Evolutionary conservation across 1,140 invertebrate genomes (phyloP), one percentile per base, ranked within the genome.

Genomic region (Zaprionus tsacasi): DNA sequence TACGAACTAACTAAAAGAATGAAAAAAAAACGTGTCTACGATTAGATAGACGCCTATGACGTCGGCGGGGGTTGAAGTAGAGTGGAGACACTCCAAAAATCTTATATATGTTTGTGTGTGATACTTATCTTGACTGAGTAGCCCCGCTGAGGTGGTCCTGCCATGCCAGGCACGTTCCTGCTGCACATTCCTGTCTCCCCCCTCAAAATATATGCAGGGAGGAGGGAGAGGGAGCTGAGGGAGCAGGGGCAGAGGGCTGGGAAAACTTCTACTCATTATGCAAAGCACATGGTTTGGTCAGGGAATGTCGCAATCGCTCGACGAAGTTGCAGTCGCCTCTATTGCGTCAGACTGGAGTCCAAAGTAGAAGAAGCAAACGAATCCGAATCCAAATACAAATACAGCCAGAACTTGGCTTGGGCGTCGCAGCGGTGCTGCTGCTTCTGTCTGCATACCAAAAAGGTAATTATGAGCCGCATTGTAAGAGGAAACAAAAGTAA

Each of bases 391-490:
- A 30, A 30, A 30, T 30, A 30, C 27, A 30, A 30, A 30, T 30
- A 30, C 27, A 11, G 45, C 17, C 52, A 55, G 74, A 69, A 77
- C 70, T 78, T 72, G 52, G 15, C 50, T 71, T 71, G 76, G 61
- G 61, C 71, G 76, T 75, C 52, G 43, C 45, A 21, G 13, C 13
- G n/a, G n/a, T n/a, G 38, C 40, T 6, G 13, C 43, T 48, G 78
- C 81, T 85, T 79, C 81, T 88, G 85, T 88, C 85, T 88, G 85
- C 85, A 88, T 88, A 88, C 85, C 81, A 88, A 88, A 89, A 76
- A 88, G 85, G 85, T 89, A 88, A 88, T 90, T 88, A 88, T 88
- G 78, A 88, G 83, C 73, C 77, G 83, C 80, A 88, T 80, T 78
- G 70, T 75, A 75, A 58, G 27, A 70, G 76, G 65, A 79, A 73